These are phyloP conservation scores for Opisthocomus hoazin DNA, from an alignment of 2,113 vertebrate genomes.

Conservation along the genomic window DNA sequence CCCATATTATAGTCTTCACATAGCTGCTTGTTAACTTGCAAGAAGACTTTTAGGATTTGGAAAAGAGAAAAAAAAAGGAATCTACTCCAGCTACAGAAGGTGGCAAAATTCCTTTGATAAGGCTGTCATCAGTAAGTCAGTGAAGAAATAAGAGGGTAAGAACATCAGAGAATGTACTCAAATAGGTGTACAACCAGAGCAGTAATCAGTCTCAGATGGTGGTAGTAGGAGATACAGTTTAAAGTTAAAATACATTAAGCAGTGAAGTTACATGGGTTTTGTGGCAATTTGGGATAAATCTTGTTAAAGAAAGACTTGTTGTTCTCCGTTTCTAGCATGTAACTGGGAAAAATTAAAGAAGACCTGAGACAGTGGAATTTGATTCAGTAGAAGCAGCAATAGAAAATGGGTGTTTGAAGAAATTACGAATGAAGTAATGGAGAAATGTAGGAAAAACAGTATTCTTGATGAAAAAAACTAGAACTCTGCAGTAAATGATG, in stretches of 20 bases:
- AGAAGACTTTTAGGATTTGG: not conserved
- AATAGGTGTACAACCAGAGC: fast-evolving
- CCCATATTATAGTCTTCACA: not conserved
- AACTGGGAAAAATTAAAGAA: not conserved
- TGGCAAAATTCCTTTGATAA: not conserved
- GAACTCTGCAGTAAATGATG: not conserved
- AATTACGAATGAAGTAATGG: not conserved
- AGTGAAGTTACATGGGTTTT: not conserved
- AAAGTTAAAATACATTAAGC: not conserved
- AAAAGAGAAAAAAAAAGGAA: not conserved
- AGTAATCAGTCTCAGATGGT: not conserved
- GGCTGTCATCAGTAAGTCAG: not conserved
- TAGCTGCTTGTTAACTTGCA: not conserved
- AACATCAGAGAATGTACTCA: not conserved
- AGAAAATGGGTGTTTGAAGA: not conserved
- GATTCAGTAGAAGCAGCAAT: not conserved
- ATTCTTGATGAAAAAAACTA: not conserved
- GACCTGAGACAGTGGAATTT: not conserved
- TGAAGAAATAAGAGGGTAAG: not conserved
- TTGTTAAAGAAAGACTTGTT: not conserved
- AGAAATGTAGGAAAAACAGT: not conserved
- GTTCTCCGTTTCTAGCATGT: not conserved
- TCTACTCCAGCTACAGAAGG: not conserved
- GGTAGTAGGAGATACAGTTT: not conserved
- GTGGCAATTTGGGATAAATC: not conserved